Evolutionary conservation across 2,113 vertebrate species (phyloP).

Genomic region (Neotoma lepida): DNA sequence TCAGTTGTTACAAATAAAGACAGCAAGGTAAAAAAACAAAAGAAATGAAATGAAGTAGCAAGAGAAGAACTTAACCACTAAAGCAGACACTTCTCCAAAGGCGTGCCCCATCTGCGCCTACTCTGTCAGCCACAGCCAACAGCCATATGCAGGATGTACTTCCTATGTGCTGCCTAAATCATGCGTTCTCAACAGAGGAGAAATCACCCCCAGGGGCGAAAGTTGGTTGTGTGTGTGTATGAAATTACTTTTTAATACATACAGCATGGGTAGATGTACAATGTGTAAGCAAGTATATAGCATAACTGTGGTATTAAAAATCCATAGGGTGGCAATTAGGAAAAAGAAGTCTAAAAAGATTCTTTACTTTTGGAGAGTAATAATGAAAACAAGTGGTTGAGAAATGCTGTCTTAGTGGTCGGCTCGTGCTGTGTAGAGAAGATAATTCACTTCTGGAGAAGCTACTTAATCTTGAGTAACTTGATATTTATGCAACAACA

Average conservation of each 20-base stretch:
- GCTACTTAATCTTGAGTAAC: conserved; percentile 23
- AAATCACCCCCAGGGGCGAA: background rate
- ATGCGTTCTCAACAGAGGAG: background rate
- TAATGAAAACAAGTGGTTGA: conserved; percentile 22
- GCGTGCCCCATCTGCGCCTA: background rate
- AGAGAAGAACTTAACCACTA: background rate
- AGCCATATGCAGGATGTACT: background rate
- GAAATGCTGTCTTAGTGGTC: background rate
- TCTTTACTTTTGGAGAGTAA: background rate
- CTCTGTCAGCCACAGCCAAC: background rate
- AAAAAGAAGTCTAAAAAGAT: background rate
- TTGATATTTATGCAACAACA: conserved; percentile 4
- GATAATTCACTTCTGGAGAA: conserved; percentile 10
- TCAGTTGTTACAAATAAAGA: conserved; percentile 20
- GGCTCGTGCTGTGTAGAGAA: background rate
- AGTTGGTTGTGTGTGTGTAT: background rate
- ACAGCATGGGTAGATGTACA: background rate
- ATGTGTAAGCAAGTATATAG: background rate
- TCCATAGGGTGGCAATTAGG: background rate
- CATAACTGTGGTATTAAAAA: background rate
- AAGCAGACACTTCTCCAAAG: background rate
- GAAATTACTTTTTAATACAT: conserved; percentile 25
- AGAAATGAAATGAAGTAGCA: background rate
- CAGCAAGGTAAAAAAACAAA: conserved; percentile 20
- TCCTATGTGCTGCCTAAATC: background rate